Evolutionary conservation across 1,140 invertebrate genomes (phyloP).

Genomic region (Drosophila lacteicornis): DNA sequence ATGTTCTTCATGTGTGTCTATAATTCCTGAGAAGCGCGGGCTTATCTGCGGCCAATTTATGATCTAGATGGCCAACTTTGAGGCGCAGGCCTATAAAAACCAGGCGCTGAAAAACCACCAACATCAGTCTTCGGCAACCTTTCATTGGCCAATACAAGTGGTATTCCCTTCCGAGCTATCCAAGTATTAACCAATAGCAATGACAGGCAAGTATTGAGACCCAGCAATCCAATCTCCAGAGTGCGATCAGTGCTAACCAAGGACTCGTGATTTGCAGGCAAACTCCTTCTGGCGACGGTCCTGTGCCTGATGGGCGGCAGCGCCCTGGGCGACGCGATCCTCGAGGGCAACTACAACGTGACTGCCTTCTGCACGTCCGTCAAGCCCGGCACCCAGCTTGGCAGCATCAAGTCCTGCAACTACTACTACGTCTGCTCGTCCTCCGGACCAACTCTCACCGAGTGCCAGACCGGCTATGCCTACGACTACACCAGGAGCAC

Average conservation of each 20-base stretch:
- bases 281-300: constrained; percentile 44
- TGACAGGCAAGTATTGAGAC: constrained; percentile 48
- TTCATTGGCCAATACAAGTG: constrained; percentile 36
- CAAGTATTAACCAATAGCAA: constrained; percentile 19
- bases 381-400: constrained; percentile 35
- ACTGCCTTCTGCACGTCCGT: constrained; percentile 51
- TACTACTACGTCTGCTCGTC: constrained; percentile 51
- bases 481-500: constrained; percentile 27
- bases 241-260: not conserved
- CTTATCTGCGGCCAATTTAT: constrained; percentile 40
- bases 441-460: constrained; percentile 32
- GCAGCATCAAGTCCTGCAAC: constrained; percentile 51
- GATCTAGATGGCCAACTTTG: constrained; percentile 32
- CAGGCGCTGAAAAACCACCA: constrained; percentile 27
- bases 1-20: constrained; percentile 30
- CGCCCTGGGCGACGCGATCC: constrained; percentile 31
- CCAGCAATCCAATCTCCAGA: not conserved
- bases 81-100: constrained; percentile 34
- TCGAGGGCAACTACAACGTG: constrained; percentile 69
- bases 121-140: constrained; percentile 42
- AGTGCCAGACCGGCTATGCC: constrained; percentile 41
- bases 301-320: constrained; percentile 46
- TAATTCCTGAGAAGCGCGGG: constrained; percentile 29
- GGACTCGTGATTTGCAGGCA: constrained; percentile 24
- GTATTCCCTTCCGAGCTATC: not conserved